These are phyloP conservation scores for Nephila pilipes DNA, from an alignment of 1,140 invertebrate species.

Conservation along the genomic window DNA sequence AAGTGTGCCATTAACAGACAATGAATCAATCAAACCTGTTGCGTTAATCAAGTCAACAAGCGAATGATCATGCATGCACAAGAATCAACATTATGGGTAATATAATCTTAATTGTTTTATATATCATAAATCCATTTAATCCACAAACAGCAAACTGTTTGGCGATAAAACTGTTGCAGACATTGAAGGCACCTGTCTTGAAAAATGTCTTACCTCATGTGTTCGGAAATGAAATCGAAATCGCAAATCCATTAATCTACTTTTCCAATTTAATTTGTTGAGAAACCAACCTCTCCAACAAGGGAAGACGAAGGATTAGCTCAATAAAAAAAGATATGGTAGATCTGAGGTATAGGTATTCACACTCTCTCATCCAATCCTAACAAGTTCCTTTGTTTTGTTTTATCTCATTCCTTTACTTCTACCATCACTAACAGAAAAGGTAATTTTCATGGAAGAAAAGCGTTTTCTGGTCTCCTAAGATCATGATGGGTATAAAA, in stretches of 20 bases:
- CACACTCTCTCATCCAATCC: not conserved
- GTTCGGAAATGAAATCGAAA: not conserved
- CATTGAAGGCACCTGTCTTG: not conserved
- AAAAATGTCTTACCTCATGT: not conserved
- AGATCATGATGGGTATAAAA: not conserved
- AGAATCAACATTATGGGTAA: too few species aligned
- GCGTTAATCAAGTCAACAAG: too few species aligned
- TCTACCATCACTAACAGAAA: not conserved
- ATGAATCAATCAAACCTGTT: too few species aligned
- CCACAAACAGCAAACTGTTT: not conserved
- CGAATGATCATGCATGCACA: not conserved
- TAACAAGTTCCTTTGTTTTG: not conserved
- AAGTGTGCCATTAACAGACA: too few species aligned
- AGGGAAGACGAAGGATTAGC: not conserved
- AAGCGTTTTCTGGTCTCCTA: not conserved
- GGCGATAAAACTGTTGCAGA: not conserved
- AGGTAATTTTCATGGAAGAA: slow-evolving; percentile 43
- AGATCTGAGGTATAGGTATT: not conserved
- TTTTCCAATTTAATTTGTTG: slow-evolving; percentile 44
- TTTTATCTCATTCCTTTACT: not conserved
- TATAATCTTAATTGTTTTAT: too few species aligned
- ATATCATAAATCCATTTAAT: too few species aligned
- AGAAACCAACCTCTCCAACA: not conserved
- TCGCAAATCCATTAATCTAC: slow-evolving; percentile 35
- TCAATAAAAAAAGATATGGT: not conserved